Conservation (phyloP, 2,888 invertebrate genomes). For the Drosophila diplacantha region DNA sequence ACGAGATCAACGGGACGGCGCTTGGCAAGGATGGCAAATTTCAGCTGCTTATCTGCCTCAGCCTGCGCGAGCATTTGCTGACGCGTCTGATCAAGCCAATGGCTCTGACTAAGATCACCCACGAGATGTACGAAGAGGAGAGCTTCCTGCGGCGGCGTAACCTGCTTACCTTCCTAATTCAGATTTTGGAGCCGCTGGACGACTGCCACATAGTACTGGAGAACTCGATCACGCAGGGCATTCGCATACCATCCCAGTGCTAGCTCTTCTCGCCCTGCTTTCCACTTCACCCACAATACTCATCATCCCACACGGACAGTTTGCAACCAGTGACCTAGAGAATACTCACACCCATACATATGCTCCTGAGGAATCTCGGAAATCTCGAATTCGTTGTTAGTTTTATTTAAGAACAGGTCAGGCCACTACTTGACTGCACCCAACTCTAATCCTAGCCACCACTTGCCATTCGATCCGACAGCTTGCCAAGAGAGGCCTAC, state of each 20-base stretch:
- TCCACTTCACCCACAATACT: constrained; percentile 3
- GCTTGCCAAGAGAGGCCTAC: constrained; percentile 52
- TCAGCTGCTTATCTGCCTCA: constrained; percentile 96
- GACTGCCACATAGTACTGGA: constrained; percentile 90
- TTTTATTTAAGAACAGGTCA: constrained; percentile 22
- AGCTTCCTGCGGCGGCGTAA: constrained; percentile 94
- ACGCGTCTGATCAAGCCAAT: constrained; percentile 95
- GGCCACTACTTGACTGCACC: constrained; percentile 12
- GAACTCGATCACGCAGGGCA: constrained; percentile 86
- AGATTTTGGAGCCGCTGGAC: constrained; percentile 93
- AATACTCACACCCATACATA: constrained; percentile 66
- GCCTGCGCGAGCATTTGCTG: constrained; percentile 91
- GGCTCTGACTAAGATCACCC: constrained; percentile 91
- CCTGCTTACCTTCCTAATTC: constrained; percentile 90
- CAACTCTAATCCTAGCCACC: constrained; percentile 25
- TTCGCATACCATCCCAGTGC: constrained; percentile 78
- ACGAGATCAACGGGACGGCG: constrained; percentile 91
- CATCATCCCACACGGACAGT: constrained; percentile 48
- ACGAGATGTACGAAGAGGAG: constrained; percentile 97
- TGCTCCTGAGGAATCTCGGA: constrained; percentile 54
- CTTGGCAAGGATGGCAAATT: constrained; percentile 98
- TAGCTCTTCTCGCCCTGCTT: constrained; percentile 38
- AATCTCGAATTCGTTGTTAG: constrained; percentile 48
- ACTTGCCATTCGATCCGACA: constrained; percentile 33
- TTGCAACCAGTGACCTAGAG: constrained; percentile 70